Evolutionary conservation across 2,888 invertebrate genomes (phyloP), one percentile per base, ranked within the genome.

Genomic region (Trilocha varians): DNA sequence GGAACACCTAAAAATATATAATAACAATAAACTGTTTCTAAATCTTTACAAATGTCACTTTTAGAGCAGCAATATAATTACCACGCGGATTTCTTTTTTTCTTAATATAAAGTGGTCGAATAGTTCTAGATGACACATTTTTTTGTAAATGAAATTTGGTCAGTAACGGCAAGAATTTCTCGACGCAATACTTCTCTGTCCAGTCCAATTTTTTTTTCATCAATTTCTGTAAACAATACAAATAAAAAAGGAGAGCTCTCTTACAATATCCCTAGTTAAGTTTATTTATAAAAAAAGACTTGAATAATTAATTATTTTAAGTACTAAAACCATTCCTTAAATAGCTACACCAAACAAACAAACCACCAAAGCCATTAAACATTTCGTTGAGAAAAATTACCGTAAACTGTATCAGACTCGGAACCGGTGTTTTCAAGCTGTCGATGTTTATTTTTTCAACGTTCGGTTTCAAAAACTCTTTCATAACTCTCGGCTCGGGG

Each of bases 181-280:
- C 90, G 49, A 94, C 91, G 33, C 91, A 88, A 65, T 95, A 94
- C 18, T 90, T 85, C 59, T 91, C 90, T 2, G 91, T 87, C 95
- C 95, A 95, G 49, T 88, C 88, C 40, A 95, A 67, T 55, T 91
- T 88, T 44, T 78, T 82, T 0, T 85, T 83, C 74, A 93, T 89
- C 50, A 93, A 87, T 70, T 88, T 89, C 92, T 92, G 62, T 37
- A 76, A 71, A 41, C 49, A 9, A 17, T 15, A 33, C 38, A 14
- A 2, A 25, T 25, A 3, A 4, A 25, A n/a, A n/a, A n/a, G n/a
- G n/a, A n/a, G n/a, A n/a, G n/a, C n/a, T n/a, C n/a, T n/a, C n/a
- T n/a, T n/a, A n/a, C n/a, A n/a, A n/a, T n/a, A n/a, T n/a, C n/a
- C n/a, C n/a, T n/a, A n/a, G n/a, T n/a, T n/a, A n/a, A n/a, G n/a